Conservation (phyloP, 2,113 vertebrate species). For the Mobula birostris region DNA sequence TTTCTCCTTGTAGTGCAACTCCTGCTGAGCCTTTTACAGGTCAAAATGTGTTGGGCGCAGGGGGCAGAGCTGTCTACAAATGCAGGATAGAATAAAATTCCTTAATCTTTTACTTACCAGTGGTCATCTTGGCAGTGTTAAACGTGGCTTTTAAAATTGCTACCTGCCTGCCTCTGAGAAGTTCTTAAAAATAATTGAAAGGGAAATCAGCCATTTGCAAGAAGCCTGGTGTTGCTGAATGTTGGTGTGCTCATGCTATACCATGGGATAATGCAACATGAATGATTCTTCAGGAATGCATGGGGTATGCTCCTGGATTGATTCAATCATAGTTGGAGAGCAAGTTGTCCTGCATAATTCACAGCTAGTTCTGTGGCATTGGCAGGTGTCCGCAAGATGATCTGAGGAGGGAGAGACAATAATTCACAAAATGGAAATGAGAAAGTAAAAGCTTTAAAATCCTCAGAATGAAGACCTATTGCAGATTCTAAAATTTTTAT, state of each 20-base stretch:
- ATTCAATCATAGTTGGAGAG: not conserved
- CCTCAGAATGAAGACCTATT: not conserved
- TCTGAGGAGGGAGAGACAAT: not conserved
- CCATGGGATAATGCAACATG: constrained; percentile 3
- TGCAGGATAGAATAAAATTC: constrained; percentile 29
- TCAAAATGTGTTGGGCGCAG: constrained; percentile 35
- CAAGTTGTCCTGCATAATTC: not conserved
- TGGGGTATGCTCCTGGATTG: not conserved
- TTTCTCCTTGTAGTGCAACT: constrained; percentile 35
- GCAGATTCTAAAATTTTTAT: not conserved
- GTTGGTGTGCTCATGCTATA: not conserved
- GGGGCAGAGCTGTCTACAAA: constrained; percentile 35
- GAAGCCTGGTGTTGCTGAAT: not conserved
- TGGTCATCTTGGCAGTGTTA: constrained; percentile 18
- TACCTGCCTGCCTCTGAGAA: constrained; percentile 17
- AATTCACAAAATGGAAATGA: constrained; percentile 4
- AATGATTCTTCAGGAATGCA: constrained; percentile 24
- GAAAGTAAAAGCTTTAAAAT: not conserved
- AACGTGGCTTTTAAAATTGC: constrained; percentile 29
- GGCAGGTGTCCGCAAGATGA: not conserved
- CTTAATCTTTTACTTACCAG: constrained; percentile 35
- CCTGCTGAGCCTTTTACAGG: constrained; percentile 37
- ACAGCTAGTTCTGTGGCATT: not conserved
- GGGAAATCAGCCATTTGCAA: constrained; percentile 27
- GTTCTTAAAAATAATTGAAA: constrained; percentile 30